Base-by-base conservation (phyloP, 2,888 invertebrate species). In the Noctua pronuba region DNA sequence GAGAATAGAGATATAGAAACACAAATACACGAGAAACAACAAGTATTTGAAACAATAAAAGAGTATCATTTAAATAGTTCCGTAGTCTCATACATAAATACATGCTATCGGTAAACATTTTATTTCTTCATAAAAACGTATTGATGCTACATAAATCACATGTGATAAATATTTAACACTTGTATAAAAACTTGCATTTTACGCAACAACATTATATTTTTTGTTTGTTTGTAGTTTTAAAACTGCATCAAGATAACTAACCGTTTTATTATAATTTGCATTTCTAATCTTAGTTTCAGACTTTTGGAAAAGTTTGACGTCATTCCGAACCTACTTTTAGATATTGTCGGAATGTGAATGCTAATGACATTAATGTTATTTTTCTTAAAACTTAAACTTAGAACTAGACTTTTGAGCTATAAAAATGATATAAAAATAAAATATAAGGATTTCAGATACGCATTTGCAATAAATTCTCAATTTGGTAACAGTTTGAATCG, bases 121-220 rank as follows among this genome's bases (percentile, higher is more conserved):
- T 80, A 86, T 88, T 79, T 86, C 78, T 82, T 82, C 64, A 84
- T 82, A 84, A 80, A 88, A 82, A 77, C 74, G 60, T 82, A 86
- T 78, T 60, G 76, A 74, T 75, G 73, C 68, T 44, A 58, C 75
- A 79, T 88, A 80, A 79, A 84, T 88, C 81, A 83, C 75, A 77
- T 77, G 70, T 75, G 74, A 85, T 86, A 80, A 87, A 83, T 86
- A 88, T 88, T 86, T 73, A 82, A 80, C 70, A 86, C 55, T 69
- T 72, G 18, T 68, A 76, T 67, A 73, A 70, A 79, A 85, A 84
- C 77, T 67, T 60, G 60, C 52, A 74, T 71, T 77, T 77, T 66
- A 78, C 75, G 67, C 73, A 70, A 86, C 49, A 77, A 49, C 35
- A 31, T 49, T 35, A 41, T n/a, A 31, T 58, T 67, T 70, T 70